Evolutionary conservation across 1,140 invertebrate genomes (phyloP), one percentile per base, ranked within the genome.

Genomic region (Drosophila rufa): DNA sequence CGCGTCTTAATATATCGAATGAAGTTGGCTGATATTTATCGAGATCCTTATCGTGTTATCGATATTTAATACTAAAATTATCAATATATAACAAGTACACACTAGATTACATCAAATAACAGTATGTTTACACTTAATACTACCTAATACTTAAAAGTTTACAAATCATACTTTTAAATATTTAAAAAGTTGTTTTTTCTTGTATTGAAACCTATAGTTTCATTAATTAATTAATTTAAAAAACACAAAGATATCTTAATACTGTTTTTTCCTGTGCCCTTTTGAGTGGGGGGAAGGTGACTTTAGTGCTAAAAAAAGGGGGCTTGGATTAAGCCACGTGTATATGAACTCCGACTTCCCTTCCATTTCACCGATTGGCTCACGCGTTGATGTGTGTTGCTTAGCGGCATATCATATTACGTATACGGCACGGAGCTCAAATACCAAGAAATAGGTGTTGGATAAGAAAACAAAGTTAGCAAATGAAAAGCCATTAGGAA

Each of bases 401-500:
- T 27, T 8, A 9, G 17, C 17, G 11, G 11, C 46, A 22, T 40
- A 68, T 50, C 50, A 47, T 47, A 75, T 80, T 65, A 62, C 66
- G 73, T 66, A 71, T 62, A 57, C 71, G 40, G 38, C 45, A n/a
- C 7, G 42, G 30, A 17, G 25, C 19, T 38, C 36, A 8, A 48
- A 40, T 60, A 53, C 38, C 0, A 14, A 45, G 61, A 61, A 65
- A 30, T n/a, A 43, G 56, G 66, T 68, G 27, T 43, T 22, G 27
- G 47, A 33, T 36, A 56, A 30, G 61, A 22, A 33, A 45, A 50
- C 38, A 27, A 68, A 43, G 56, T 25, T 17, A 12, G 17, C 11
- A 67, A 56, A 51, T 38, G 27, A 38, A 51, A 53, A 55, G 67
- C 62, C 11, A 68, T 70, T 70, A 70, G 62, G 17, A 68, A 70